Conservation (phyloP, 2,797 vertebrate species). For the Syncerus caffer region DNA sequence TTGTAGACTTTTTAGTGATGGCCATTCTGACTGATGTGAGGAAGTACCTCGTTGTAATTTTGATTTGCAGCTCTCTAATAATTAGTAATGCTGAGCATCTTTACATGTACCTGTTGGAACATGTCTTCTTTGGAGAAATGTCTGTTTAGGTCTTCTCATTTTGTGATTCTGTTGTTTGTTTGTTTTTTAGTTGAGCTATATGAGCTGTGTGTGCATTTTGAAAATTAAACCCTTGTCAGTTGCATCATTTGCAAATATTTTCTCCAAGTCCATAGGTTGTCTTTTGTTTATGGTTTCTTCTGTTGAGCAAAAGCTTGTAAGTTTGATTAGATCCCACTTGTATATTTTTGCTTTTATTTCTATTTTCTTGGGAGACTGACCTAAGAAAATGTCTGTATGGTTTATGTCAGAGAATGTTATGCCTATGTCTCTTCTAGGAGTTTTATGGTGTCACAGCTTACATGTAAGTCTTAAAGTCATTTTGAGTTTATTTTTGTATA, state of each 20-base stretch:
- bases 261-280: neutral
- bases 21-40: neutral
- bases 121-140: neutral
- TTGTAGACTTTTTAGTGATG: neutral
- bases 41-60: neutral
- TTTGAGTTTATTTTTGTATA: neutral
- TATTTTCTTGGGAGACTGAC: neutral
- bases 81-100: neutral
- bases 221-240: neutral
- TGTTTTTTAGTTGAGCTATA: neutral
- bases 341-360: neutral
- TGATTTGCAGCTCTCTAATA: neutral
- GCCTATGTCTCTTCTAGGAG: neutral
- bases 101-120: neutral
- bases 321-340: neutral
- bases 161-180: neutral
- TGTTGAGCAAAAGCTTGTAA: neutral
- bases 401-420: neutral
- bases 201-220: neutral
- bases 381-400: neutral
- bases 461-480: neutral
- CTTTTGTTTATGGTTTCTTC: neutral
- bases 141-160: neutral
- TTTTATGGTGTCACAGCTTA: neutral
- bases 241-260: neutral